Evolutionary conservation across 2,888 invertebrate species (phyloP).

Genomic region (Chrysotoxum bicinctum): DNA sequence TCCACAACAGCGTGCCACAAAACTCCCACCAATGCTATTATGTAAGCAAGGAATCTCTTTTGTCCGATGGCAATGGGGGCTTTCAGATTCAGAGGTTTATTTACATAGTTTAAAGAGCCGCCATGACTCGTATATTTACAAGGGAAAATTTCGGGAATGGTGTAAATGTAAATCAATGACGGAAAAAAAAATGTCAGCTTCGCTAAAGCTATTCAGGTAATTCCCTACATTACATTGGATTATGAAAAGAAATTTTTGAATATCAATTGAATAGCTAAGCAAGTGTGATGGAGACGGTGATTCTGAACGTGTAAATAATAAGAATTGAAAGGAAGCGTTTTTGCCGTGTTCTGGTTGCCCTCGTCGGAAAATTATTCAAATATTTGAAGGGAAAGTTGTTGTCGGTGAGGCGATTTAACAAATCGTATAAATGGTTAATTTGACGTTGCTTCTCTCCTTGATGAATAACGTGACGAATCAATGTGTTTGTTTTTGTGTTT

Average conservation of each 20-base stretch:
- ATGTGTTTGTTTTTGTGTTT: too few relatives aligned
- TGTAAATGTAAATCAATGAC: neutral
- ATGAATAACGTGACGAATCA: too few relatives aligned
- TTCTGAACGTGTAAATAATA: neutral
- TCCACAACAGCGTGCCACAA: neutral
- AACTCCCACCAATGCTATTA: slow-evolving; percentile 31
- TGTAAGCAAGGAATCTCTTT: slow-evolving; percentile 34
- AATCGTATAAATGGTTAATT: neutral
- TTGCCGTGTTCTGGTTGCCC: neutral
- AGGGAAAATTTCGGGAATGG: neutral
- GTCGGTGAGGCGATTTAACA: neutral
- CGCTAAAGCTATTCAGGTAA: neutral
- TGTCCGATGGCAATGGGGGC: neutral
- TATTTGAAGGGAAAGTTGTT: neutral
- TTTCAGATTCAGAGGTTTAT: slow-evolving; percentile 17
- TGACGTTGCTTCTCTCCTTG: too few relatives aligned
- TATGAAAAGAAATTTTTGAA: slow-evolving; percentile 1
- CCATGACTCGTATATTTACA: slow-evolving; percentile 15
- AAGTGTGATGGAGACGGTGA: neutral
- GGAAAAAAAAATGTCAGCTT: slow-evolving; percentile 6
- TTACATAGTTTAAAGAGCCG: slow-evolving; percentile 14
- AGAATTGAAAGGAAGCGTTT: neutral
- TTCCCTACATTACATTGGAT: neutral
- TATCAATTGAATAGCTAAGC: slow-evolving; percentile 6
- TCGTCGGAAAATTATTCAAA: neutral